These are phyloP conservation scores for Nothocercus julius DNA, from an alignment of 2,113 vertebrate genomes.

Conservation along the genomic window DNA sequence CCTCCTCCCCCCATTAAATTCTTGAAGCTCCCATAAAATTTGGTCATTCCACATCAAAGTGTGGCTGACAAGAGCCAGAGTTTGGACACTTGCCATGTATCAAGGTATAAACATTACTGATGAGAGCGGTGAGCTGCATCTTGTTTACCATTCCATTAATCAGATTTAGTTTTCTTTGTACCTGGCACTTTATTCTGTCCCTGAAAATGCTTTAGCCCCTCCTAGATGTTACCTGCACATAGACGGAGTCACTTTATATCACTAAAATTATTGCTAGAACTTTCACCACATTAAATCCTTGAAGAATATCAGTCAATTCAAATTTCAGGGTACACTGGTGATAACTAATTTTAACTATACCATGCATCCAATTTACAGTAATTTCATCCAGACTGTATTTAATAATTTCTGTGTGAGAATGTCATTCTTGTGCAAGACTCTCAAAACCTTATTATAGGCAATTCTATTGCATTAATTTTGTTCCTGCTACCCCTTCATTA, in stretches of 20 bases:
- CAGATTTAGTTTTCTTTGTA: background rate
- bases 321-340: background rate
- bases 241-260: background rate
- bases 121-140: background rate
- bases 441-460: background rate
- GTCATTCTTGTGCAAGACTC: background rate
- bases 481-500: background rate
- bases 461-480: background rate
- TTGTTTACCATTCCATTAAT: background rate
- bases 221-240: background rate
- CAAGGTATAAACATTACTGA: background rate
- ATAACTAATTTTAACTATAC: background rate
- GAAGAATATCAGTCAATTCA: background rate
- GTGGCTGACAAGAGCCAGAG: background rate
- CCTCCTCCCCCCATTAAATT: background rate
- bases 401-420: background rate
- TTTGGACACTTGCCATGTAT: background rate
- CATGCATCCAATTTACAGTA: background rate
- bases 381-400: background rate
- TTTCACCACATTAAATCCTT: background rate
- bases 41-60: background rate
- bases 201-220: background rate
- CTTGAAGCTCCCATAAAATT: background rate
- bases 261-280: background rate
- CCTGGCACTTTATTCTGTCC: background rate